These are phyloP conservation scores for Polydesmus complanatus DNA, from an alignment of 2,888 invertebrate species.

Conservation along the genomic window DNA sequence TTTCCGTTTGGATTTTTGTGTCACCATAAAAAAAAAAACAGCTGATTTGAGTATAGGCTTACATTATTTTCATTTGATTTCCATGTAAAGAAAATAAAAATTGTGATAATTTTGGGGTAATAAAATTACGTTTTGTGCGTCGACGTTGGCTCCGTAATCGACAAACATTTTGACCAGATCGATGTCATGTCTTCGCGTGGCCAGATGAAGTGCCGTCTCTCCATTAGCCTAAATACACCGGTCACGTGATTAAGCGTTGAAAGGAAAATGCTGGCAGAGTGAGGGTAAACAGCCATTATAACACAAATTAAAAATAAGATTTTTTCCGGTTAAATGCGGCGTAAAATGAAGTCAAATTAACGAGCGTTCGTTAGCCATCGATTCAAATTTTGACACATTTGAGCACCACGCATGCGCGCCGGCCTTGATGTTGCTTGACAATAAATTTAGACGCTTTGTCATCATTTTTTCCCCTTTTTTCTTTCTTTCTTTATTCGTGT, in stretches of 20 bases:
- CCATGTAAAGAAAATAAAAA: no score
- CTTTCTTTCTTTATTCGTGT: background rate
- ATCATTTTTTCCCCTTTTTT: no score
- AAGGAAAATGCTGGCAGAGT: background rate
- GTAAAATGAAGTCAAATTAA: no score
- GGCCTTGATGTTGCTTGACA: background rate
- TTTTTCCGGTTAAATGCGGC: no score
- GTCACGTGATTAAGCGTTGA: slow-evolving; percentile 3
- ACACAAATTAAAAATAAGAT: background rate
- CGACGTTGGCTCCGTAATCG: slow-evolving; percentile 82
- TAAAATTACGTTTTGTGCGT: slow-evolving; percentile 70
- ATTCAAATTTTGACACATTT: no score
- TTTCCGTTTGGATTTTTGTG: no score
- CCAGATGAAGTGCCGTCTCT: slow-evolving; percentile 88
- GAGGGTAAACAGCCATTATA: background rate
- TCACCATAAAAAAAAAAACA: no score
- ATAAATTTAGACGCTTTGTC: background rate
- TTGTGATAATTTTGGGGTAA: no score
- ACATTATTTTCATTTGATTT: no score
- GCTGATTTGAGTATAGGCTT: no score
- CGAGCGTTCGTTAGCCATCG: background rate
- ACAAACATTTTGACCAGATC: slow-evolving; percentile 85
- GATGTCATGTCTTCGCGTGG: slow-evolving; percentile 78
- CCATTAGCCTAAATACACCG: slow-evolving; percentile 51
- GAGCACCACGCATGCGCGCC: background rate